phyloP scores from a whole-genome alignment of 1,140 invertebrate species.

The Drosophila sucinea region DNA sequence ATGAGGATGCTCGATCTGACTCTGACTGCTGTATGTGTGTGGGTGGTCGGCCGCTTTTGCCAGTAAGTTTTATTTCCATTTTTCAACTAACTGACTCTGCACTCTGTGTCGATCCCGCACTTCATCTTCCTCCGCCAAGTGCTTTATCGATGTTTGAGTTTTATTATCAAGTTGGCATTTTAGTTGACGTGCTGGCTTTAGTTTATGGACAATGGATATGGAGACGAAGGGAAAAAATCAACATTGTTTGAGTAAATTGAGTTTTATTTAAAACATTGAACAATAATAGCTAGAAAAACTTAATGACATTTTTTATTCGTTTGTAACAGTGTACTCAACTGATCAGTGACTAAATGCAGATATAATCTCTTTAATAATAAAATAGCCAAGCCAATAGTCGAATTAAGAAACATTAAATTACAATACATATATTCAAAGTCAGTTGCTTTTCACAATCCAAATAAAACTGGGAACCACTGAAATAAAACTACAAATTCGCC shows the following conservation, averaged over 20 bases:
- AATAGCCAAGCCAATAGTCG: too few relatives aligned
- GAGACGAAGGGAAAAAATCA: background rate
- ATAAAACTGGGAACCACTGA: too few relatives aligned
- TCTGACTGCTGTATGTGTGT: conserved; percentile 41
- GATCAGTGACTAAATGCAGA: too few relatives aligned
- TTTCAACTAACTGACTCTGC: conserved; percentile 34
- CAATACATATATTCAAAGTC: too few relatives aligned
- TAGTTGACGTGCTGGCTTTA: conserved; percentile 75
- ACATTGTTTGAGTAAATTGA: background rate
- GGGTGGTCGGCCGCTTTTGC: conserved; percentile 55
- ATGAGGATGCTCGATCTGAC: conserved; percentile 69
- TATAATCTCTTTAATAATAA: too few relatives aligned
- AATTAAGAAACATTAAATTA: too few relatives aligned
- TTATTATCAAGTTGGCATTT: conserved; percentile 81
- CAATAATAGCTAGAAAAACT: background rate
- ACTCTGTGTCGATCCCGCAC: conserved; percentile 22
- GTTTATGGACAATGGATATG: conserved; percentile 51
- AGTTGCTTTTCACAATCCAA: too few relatives aligned
- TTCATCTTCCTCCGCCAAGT: conserved; percentile 29
- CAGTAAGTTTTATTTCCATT: conserved; percentile 70
- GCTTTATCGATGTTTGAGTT: conserved; percentile 66
- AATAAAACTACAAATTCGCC: too few relatives aligned
- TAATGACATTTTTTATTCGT: too few relatives aligned
- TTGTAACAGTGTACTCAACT: too few relatives aligned
- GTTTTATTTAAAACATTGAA: background rate